Conservation (phyloP, 2,888 invertebrate species). For the Zootermopsis nevadensis region DNA sequence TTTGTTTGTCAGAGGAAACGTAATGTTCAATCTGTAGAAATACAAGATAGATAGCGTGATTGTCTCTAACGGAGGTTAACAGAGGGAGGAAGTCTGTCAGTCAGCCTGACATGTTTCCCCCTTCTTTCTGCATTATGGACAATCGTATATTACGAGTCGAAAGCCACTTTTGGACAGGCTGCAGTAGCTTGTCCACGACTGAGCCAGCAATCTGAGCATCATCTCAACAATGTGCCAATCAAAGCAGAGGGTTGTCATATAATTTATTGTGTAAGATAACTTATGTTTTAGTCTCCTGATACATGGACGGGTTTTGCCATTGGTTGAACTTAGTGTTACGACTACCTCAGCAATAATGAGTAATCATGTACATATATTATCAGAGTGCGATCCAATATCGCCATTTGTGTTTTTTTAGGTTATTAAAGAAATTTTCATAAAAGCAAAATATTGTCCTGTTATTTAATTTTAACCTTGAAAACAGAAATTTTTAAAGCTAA, state of each 20-base stretch:
- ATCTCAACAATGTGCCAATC: slow-evolving; percentile 1
- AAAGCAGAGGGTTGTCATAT: background rate
- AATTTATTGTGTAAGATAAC: slow-evolving; percentile 20
- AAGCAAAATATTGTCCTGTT: background rate
- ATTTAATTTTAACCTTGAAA: background rate
- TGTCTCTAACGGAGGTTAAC: background rate
- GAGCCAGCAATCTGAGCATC: background rate
- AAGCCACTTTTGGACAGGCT: background rate
- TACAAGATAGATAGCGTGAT: background rate
- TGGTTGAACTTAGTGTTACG: slow-evolving; percentile 11
- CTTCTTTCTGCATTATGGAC: background rate
- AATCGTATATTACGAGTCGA: background rate
- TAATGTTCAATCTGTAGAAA: background rate
- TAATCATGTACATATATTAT: slow-evolving; percentile 37
- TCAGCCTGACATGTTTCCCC: background rate
- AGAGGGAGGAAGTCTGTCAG: background rate
- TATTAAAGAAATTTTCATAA: slow-evolving; percentile 39
- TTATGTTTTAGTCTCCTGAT: slow-evolving; percentile 1
- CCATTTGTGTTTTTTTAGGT: slow-evolving; percentile 42
- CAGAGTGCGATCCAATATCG: slow-evolving; percentile 7
- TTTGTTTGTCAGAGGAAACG: background rate
- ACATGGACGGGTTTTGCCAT: slow-evolving; percentile 16
- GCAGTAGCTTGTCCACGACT: background rate
- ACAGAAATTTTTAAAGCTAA: background rate
- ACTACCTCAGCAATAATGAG: slow-evolving; percentile 48